phyloP scores from a whole-genome alignment of 1,140 invertebrate species.

The Zaprionus tsacasi region DNA sequence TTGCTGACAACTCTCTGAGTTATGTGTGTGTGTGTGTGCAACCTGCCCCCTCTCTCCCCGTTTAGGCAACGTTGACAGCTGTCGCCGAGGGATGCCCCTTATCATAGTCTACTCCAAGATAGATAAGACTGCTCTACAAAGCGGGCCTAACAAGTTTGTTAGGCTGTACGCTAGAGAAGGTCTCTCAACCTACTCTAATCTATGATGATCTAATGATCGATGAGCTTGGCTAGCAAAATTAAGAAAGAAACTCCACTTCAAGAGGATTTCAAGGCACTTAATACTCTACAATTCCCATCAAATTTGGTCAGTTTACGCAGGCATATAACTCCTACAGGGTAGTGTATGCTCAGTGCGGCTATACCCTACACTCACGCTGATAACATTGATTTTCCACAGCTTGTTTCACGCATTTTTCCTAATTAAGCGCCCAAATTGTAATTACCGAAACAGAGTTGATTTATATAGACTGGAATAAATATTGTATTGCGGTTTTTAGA shows the following conservation, averaged over 20 bases:
- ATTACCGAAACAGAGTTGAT: slow-evolving; percentile 62
- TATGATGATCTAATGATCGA: slow-evolving; percentile 2
- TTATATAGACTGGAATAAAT: slow-evolving; percentile 53
- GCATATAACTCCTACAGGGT: not conserved
- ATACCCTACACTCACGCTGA: not conserved
- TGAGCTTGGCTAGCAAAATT: not conserved
- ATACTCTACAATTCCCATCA: not conserved
- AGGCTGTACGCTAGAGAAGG: not conserved
- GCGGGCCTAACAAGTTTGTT: not conserved
- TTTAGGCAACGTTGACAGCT: slow-evolving; percentile 35
- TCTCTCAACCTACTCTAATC: not conserved
- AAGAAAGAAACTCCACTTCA: no score
- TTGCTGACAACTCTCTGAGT: slow-evolving; percentile 38
- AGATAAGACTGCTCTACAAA: slow-evolving; percentile 4
- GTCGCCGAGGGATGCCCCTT: slow-evolving; percentile 4
- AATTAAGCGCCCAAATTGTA: slow-evolving; percentile 72
- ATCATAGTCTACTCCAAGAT: not conserved
- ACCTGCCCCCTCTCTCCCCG: slow-evolving; percentile 27
- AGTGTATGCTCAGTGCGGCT: not conserved
- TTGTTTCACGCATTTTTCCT: slow-evolving; percentile 59
- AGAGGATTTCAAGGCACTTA: not conserved
- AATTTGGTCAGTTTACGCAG: no score
- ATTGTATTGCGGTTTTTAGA: slow-evolving; percentile 29
- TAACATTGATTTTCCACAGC: slow-evolving; percentile 8
- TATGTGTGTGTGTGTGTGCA: slow-evolving; percentile 27